phyloP scores from a whole-genome alignment of 37 sponge, comb jelly and placozoan species.

The Spongia lamella region DNA sequence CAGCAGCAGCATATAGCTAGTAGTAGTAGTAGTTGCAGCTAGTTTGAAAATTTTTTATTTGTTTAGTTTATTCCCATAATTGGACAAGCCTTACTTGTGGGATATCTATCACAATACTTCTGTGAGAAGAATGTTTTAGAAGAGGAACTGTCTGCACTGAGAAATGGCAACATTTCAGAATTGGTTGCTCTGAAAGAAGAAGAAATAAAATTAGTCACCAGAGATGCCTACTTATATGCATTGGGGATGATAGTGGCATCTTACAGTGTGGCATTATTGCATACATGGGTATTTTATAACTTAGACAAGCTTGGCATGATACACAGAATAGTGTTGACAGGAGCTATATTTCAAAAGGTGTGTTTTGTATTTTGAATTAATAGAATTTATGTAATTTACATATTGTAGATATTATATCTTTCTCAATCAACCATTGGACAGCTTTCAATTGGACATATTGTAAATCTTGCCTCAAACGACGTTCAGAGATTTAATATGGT shows the following conservation, averaged over 20 bases:
- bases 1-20: too few relatives aligned
- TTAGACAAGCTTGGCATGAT: conserved; percentile 64
- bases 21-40: too few relatives aligned
- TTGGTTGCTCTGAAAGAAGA: too few relatives aligned
- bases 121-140: conserved; percentile 10
- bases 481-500: conserved; percentile 80
- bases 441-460: conserved; percentile 74
- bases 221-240: conserved; percentile 67
- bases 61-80: conserved; percentile 36
- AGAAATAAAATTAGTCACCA: background rate
- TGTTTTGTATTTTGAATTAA: background rate
- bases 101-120: conserved; percentile 60
- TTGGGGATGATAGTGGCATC: conserved; percentile 28
- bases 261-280: conserved; percentile 14
- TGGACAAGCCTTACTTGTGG: conserved; percentile 56
- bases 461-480: conserved; percentile 82
- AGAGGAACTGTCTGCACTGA: conserved; percentile 5
- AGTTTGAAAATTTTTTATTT: too few relatives aligned
- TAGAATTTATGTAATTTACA: background rate
- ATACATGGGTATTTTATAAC: conserved; percentile 37
- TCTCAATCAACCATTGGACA: conserved; percentile 51
- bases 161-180: too few relatives aligned
- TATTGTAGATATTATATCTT: conserved; percentile 42
- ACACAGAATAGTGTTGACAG: conserved; percentile 38
- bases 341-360: conserved; percentile 71